Conservation (phyloP, 1,140 invertebrate genomes). For the Drosophila asahinai region DNA sequence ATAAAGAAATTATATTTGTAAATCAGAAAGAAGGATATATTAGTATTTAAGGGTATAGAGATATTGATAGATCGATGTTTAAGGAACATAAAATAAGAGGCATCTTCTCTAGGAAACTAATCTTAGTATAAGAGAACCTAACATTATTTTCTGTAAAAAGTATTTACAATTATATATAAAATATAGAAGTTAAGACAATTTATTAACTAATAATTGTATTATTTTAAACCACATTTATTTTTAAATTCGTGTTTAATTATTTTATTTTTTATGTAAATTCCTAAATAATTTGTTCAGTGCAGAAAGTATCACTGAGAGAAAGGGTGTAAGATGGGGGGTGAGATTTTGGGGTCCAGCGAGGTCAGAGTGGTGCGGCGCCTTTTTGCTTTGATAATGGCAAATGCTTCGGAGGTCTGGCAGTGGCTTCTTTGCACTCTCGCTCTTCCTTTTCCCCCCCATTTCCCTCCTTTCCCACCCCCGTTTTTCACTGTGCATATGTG, state of each 20-base stretch:
- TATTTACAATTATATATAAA: no score
- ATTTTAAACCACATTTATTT: background rate
- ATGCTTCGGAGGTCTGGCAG: constrained; percentile 66
- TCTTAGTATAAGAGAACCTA: no score
- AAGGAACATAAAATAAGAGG: background rate
- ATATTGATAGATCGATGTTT: background rate
- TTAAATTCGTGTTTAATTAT: no score
- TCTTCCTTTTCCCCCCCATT: background rate
- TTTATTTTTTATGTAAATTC: no score
- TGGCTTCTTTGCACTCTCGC: constrained; percentile 49
- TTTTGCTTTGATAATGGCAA: constrained; percentile 76
- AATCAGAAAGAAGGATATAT: background rate
- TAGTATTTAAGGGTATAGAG: background rate
- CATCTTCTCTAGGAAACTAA: no score
- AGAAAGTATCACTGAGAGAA: background rate
- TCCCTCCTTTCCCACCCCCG: background rate
- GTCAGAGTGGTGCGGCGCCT: constrained; percentile 57
- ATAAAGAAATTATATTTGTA: background rate
- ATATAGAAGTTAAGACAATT: no score
- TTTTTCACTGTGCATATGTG: constrained; percentile 23
- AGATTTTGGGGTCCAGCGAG: background rate
- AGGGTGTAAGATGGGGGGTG: background rate
- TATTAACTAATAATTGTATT: background rate
- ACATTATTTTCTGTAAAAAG: no score
- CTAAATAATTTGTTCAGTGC: background rate